A percentile compares a stretch with the other conserved stretches of the same genome.
These are phyloP conservation scores for Brachionus sp. DNA, from an alignment of 1,140 invertebrate species.

Conservation along the genomic window DNA sequence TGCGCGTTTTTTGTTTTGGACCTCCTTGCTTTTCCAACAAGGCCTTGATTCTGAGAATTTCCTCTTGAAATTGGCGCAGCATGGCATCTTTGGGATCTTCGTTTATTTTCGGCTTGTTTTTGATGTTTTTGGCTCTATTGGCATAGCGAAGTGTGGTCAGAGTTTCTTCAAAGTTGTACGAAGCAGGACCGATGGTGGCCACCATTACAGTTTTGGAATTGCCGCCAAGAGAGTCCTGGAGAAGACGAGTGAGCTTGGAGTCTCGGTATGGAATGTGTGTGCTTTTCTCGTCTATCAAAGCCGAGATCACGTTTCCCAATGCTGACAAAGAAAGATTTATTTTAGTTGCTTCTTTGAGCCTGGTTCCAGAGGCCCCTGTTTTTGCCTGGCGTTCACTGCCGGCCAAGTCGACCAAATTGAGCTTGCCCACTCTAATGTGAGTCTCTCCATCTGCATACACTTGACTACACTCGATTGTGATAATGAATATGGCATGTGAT, in stretches of 20 bases:
- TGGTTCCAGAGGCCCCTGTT: constrained; percentile 69
- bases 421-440: constrained; percentile 66
- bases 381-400: constrained; percentile 95
- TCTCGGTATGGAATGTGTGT: constrained; percentile 55
- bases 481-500: constrained; percentile 97
- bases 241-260: constrained; percentile 58
- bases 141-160: constrained; percentile 71
- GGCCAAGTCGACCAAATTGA: constrained; percentile 95
- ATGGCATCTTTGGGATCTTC: constrained; percentile 83
- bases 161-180: constrained; percentile 60
- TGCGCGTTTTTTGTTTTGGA: background rate
- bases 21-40: constrained; percentile 54
- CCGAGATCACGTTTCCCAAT: constrained; percentile 89
- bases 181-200: constrained; percentile 59
- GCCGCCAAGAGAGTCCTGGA: constrained; percentile 57
- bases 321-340: constrained; percentile 90
- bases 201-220: constrained; percentile 61
- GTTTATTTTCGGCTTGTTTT: constrained; percentile 90
- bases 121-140: constrained; percentile 88
- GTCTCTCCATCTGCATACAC: constrained; percentile 49
- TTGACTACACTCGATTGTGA: constrained; percentile 73
- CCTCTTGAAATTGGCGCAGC: constrained; percentile 58
- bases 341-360: constrained; percentile 89
- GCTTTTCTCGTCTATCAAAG: constrained; percentile 67
- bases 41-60: constrained; percentile 56